Percentiles rank a stretch among this genome's conserved stretches.
Evolutionary conservation across 1,140 invertebrate genomes (phyloP).

Genomic region (Eriocheir sinensis): DNA sequence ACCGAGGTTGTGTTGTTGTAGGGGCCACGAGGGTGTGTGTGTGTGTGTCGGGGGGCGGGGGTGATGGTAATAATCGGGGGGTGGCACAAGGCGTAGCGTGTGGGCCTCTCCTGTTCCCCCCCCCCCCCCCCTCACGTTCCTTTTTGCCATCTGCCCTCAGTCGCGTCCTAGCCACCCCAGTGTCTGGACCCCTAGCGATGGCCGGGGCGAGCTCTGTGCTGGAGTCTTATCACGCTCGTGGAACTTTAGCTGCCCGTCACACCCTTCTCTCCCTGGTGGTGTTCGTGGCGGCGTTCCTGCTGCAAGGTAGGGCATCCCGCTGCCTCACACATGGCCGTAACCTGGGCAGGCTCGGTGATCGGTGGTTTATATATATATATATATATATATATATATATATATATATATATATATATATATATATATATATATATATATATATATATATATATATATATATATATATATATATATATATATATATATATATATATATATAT

Average conservation of each 20-base stretch:
- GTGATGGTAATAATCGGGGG: not conserved
- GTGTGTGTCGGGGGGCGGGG: not conserved
- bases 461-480: no score
- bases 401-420: no score
- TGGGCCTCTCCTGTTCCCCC: conserved; percentile 21
- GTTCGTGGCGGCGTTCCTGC: not conserved
- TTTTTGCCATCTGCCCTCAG: not conserved
- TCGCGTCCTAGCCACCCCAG: not conserved
- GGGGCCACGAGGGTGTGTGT: not conserved
- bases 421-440: no score
- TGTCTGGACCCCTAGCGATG: conserved; percentile 12
- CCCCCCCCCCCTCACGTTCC: not conserved
- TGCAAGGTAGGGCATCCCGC: not conserved
- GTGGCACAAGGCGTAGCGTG: conserved; percentile 32
- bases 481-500: conserved; percentile 27
- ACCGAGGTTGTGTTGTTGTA: not conserved
- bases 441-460: no score
- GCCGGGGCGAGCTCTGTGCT: not conserved
- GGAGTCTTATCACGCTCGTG: not conserved
- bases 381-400: no score
- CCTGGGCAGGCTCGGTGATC: no score
- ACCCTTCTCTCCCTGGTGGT: not conserved
- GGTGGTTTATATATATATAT: no score
- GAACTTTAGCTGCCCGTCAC: not conserved
- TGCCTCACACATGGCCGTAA: no score